Evolutionary conservation across 1,140 invertebrate species (phyloP), one percentile per base, ranked within the genome.

Genomic region (Cecropterus lyciades): DNA sequence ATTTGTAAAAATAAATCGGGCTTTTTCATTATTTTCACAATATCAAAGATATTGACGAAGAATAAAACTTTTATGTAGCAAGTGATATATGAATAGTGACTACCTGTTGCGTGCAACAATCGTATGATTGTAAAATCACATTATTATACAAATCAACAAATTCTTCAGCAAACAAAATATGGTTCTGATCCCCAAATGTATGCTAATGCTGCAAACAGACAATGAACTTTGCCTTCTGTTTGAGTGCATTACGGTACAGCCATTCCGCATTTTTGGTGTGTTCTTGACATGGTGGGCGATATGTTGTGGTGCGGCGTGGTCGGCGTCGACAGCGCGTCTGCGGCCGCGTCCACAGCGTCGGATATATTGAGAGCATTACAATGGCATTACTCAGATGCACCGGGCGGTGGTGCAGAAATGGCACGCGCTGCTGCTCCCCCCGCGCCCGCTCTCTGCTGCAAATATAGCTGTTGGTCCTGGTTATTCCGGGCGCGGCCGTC

Each of bases 341-440:
- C 80, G 33, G 49, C 59, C 56, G 73, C 65, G 70, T 79, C 71
- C 74, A 78, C 73, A 73, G 78, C 75, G 78, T 75, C 77, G 74
- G 79, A 81, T 89, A 89, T 87, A 91, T 87, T 78, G 81, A 87
- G 87, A 85, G 80, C 85, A 89, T 91, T 89, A 89, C 87, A 91
- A 91, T 89, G 86, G 78, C 85, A 91, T 91, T 91, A 91, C 89
- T 91, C 89, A 89, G 87, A 91, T 89, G 87, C 89, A 89, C 83
- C 82, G 84, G 85, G 81, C 84, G 80, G 65, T 88, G 85, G 74
- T 88, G 85, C 85, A 89, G 84, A 91, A 89, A 89, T 88, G 87
- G 85, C 87, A 89, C 87, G 85, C 86, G 81, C 69, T 78, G 79
- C 62, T 73, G 67, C 67, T 53, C 75, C 77, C 80, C 80, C 82